Conservation (phyloP, 1,140 invertebrate genomes). For the Temnothorax longispinosus region DNA sequence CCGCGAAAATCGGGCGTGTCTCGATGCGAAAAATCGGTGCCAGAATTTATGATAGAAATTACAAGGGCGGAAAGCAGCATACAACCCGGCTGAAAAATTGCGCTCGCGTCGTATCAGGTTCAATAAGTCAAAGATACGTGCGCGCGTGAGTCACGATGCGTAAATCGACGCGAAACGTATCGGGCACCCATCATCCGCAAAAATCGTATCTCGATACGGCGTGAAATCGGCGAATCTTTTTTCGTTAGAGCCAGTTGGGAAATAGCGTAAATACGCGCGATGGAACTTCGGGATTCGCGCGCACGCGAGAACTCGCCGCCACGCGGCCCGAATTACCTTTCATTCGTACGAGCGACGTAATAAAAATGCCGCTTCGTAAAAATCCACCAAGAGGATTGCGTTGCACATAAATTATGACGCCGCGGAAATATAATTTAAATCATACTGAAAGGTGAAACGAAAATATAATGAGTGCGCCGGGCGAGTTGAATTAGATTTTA, state of each 20-base stretch:
- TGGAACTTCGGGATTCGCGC: not conserved
- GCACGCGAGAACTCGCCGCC: not conserved
- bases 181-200: conserved; percentile 41
- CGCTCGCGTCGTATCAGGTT: conserved; percentile 42
- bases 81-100: conserved; percentile 43
- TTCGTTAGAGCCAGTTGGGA: not conserved
- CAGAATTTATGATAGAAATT: conserved; percentile 59
- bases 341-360: conserved; percentile 35
- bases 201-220: not conserved
- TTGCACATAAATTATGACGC: conserved; percentile 42
- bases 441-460: conserved; percentile 52
- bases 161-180: conserved; percentile 54
- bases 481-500: conserved; percentile 56
- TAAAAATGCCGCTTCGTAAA: conserved; percentile 38
- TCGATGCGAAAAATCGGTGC: conserved; percentile 36
- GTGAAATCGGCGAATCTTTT: not conserved
- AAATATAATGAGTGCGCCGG: conserved; percentile 46
- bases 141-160: conserved; percentile 48
- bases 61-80: conserved; percentile 39
- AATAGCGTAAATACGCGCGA: not conserved
- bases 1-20: conserved; percentile 29
- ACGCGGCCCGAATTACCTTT: conserved; percentile 28
- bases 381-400: conserved; percentile 18
- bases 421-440: conserved; percentile 45
- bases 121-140: conserved; percentile 55